Evolutionary conservation across 2,797 vertebrate genomes (phyloP), one percentile per base, ranked within the genome.

Genomic region (Dendrocincla tyrannina): DNA sequence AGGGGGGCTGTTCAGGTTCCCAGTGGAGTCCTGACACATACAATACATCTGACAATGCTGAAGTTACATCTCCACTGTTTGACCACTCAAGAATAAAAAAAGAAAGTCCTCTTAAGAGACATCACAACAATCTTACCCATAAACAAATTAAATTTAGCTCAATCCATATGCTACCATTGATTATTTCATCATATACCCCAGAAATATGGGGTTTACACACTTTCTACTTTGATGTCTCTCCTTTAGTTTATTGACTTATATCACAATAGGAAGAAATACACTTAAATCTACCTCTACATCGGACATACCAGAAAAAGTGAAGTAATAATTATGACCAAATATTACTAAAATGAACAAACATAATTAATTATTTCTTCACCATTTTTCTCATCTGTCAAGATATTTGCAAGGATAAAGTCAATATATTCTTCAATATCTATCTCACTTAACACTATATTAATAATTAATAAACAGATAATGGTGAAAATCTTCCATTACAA

Each of bases 71-170:
- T 63, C 18, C 12, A n/a, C 30, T 56, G 37, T 24, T 39, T 37
- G 50, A 63, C 22, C 11, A 84, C 13, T 83, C 30, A 24, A 25
- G 13, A 76, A 41, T 4, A 41, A 50, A 30, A 78, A 70, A 35
- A 12, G 0, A 2, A 42, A 39, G 9, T 27, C 17, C 3, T 41
- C 9, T 69, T 55, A 39, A 63, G 3, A 77, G 17, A 23, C 13
- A 79, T 37, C 46, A 64, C 28, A 39, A 60, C 33, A 35, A 60
- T 27, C 19, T 28, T 30, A 68, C 1, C 15, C 20, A 80, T 14
- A 41, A 1, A 87, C 42, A 76, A 83, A 74, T 28, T 39, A 59
- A 58, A 41, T n/a, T 79, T 50, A 89, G 33, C 17, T 75, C 33
- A 66, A 75, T 30, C 41, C 46, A 22, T 5, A 19, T 5, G 13